Evolutionary conservation across 1,140 invertebrate genomes (phyloP), one percentile per base, ranked within the genome.

Genomic region (Papilio glaucus): DNA sequence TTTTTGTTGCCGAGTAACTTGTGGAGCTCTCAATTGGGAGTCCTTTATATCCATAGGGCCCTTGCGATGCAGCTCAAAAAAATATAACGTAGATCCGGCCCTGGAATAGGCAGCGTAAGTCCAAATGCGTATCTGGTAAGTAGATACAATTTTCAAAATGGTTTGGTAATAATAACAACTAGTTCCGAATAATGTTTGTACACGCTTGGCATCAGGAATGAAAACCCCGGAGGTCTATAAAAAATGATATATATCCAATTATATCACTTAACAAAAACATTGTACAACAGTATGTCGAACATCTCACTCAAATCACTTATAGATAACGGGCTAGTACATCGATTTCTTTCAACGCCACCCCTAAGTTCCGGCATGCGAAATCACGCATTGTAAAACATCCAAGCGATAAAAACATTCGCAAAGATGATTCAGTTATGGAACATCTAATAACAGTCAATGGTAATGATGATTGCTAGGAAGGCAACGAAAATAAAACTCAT

Each of bases 391-490:
- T 57, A 57, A 24, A 57, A 57, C 18, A 49, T 15, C 18, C 21
- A 24, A 57, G 49, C 49, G 9, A 57, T 57, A 57, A 57, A 57
- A 57, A 26, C 49, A 57, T 57, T 57, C 49, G 9, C 49, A 24
- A 24, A 24, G 45, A 49, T 21, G 45, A 57, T 57, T 57, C 49
- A 57, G 0, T 6, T 49, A 8, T 49, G 18, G 12, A 41, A 13
- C 39, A 41, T 13, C 12, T 41, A 41, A 41, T 49, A 49, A 18
- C 15, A 15, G 45, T 18, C 45, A 49, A 21, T 49, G 15, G 7
- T 57, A 57, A 57, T 57, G 49, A 13, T 57, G 49, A 57, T 49
- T 49, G 45, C 18, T 57, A 26, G 21, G 49, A 57, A 57, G 49
- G 49, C 3, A 21, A 57, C 24, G 18, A 57, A 57, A 49, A 49